These are phyloP conservation scores for Cliona cf. orientalis DNA, from an alignment of 37 sponge, comb jelly and placozoan genomes.

Conservation along the genomic window DNA sequence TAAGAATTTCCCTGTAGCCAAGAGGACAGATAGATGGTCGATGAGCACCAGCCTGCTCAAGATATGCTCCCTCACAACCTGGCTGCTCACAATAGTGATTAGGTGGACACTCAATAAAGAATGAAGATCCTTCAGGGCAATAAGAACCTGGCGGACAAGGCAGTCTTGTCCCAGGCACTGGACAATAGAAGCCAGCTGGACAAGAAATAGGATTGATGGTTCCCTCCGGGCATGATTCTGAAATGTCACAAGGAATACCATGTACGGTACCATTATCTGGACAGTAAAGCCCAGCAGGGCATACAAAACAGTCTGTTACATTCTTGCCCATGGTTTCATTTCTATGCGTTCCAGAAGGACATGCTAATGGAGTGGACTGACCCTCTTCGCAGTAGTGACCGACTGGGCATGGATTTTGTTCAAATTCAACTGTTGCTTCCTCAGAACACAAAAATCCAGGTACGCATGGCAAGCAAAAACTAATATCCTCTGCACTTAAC, in stretches of 20 bases:
- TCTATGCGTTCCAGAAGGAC: conserved; percentile 1
- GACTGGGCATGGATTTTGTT: conserved; percentile 5
- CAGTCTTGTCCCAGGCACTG: neutral
- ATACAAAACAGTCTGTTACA: neutral
- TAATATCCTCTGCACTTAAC: neutral
- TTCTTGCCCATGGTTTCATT: neutral
- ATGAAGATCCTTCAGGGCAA: conserved; percentile 6
- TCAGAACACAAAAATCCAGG: conserved; percentile 2
- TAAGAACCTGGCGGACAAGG: neutral
- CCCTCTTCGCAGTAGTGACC: conserved; percentile 1
- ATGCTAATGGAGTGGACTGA: neutral
- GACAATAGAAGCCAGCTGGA: conserved; percentile 14
- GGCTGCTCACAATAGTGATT: conserved; percentile 5
- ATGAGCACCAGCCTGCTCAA: neutral
- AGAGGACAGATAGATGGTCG: neutral
- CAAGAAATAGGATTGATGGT: neutral
- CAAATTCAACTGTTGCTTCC: neutral
- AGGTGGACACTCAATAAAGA: conserved; percentile 1
- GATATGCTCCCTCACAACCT: neutral
- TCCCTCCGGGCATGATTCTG: neutral
- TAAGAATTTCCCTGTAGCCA: conserved; percentile 2
- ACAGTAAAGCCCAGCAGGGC: conserved; percentile 3
- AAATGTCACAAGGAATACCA: conserved; percentile 4
- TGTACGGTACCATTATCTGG: conserved; percentile 12
- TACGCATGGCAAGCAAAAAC: neutral